Percentiles rank a stretch among this genome's conserved stretches.
phyloP scores from a whole-genome alignment of 2,888 invertebrate species.

The Orchesella flavescens region DNA sequence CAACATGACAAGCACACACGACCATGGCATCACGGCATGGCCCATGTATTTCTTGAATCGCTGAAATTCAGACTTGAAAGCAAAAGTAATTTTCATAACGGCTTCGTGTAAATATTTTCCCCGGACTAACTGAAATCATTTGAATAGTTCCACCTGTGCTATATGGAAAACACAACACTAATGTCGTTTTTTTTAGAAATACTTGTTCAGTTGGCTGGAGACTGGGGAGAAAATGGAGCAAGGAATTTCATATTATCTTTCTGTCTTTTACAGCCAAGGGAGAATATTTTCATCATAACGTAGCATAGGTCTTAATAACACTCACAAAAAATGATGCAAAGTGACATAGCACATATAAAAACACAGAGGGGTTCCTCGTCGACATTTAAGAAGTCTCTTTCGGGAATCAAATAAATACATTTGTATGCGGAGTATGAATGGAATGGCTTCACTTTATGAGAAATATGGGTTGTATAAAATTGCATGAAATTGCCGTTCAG shows the following conservation, averaged over 20 bases:
- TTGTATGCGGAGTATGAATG: constrained; percentile 23
- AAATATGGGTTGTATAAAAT: constrained; percentile 38
- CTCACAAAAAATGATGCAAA: constrained; percentile 5
- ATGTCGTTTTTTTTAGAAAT: not conserved
- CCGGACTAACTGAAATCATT: constrained; percentile 29
- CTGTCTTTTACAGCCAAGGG: constrained; percentile 44
- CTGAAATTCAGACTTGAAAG: not conserved
- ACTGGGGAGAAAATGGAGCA: constrained; percentile 9
- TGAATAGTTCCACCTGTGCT: constrained; percentile 47
- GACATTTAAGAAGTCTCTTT: not conserved
- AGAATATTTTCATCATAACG: constrained; percentile 26
- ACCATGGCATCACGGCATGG: too few species aligned
- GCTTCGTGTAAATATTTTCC: not conserved
- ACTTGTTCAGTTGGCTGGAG: not conserved
- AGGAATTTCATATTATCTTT: constrained; percentile 48
- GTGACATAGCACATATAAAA: not conserved
- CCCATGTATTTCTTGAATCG: too few species aligned
- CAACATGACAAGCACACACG: too few species aligned
- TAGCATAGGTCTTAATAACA: not conserved
- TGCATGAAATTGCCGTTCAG: not conserved
- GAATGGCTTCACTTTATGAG: constrained; percentile 34
- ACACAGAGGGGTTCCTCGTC: constrained; percentile 1
- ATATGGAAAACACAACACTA: constrained; percentile 14
- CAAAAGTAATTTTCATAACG: constrained; percentile 20
- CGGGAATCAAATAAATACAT: constrained; percentile 15